Evolutionary conservation across 2,797 vertebrate genomes (phyloP).

Genomic region (Buphagus erythrorhynchus): DNA sequence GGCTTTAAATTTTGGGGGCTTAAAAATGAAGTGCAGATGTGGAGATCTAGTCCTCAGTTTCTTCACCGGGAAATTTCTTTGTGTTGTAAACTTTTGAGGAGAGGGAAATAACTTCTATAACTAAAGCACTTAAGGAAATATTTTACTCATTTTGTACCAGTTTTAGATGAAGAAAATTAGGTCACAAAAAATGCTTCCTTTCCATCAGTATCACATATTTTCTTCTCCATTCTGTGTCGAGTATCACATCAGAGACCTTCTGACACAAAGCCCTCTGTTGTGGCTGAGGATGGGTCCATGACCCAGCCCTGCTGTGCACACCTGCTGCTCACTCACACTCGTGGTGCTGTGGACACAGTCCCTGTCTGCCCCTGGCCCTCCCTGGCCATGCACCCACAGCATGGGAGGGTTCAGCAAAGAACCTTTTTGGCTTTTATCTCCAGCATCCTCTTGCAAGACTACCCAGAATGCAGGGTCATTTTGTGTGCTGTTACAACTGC

Average conservation of each 20-base stretch:
- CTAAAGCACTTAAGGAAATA: neutral
- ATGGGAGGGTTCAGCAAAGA: neutral
- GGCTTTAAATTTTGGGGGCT: neutral
- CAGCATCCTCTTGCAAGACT: neutral
- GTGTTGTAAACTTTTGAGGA: neutral
- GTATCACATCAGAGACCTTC: neutral
- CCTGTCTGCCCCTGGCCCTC: neutral
- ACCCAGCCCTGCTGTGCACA: fast-evolving
- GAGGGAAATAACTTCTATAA: neutral
- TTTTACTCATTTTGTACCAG: neutral
- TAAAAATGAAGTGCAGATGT: neutral
- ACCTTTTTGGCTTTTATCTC: neutral
- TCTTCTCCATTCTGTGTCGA: fast-evolving
- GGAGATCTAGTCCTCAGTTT: neutral
- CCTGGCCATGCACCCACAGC: neutral
- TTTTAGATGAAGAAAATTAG: neutral
- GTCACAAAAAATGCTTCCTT: neutral
- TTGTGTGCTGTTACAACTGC: neutral
- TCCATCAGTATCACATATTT: neutral
- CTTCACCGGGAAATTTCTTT: neutral
- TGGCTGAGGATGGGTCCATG: neutral
- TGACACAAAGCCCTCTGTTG: neutral
- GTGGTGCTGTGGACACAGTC: too few species aligned
- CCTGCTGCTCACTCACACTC: fast-evolving
- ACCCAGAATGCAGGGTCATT: neutral